Evolutionary conservation across 2,113 vertebrate genomes (phyloP).

Genomic region (Nothobranchius furzeri): DNA sequence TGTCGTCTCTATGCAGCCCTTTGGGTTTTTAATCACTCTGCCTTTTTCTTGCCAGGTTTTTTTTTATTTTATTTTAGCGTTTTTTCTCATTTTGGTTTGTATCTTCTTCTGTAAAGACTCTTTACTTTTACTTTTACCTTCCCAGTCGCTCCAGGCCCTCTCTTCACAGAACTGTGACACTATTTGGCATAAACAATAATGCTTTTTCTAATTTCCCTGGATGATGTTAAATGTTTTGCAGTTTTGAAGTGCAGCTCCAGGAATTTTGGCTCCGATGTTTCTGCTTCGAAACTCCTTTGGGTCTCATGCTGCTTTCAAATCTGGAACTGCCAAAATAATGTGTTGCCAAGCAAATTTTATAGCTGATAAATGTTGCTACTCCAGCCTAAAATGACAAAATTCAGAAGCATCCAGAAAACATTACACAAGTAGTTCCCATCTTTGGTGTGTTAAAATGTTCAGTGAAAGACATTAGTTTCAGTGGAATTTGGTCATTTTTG

Average conservation of each 20-base stretch:
- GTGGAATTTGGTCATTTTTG: no score
- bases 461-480: no score
- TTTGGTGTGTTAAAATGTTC: no score
- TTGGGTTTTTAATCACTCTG: neutral
- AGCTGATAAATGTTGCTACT: constrained; percentile 19
- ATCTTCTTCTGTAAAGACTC: neutral
- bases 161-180: neutral
- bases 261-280: constrained; percentile 18
- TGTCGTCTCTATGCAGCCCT: neutral
- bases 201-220: constrained; percentile 27
- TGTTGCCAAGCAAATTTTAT: constrained; percentile 13
- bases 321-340: constrained; percentile 8
- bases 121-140: neutral
- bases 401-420: neutral
- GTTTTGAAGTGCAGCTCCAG: constrained; percentile 27
- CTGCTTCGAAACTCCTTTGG: constrained; percentile 14
- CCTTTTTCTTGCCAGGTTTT: neutral
- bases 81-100: neutral
- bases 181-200: constrained; percentile 13
- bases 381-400: neutral
- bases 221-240: constrained; percentile 31
- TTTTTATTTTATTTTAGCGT: neutral
- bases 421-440: no score
- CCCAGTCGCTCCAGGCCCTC: neutral
- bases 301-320: constrained; percentile 16